Evolutionary conservation across 2,888 invertebrate species (phyloP), one percentile per base, ranked within the genome.

Genomic region (Drosophila buzzatii): DNA sequence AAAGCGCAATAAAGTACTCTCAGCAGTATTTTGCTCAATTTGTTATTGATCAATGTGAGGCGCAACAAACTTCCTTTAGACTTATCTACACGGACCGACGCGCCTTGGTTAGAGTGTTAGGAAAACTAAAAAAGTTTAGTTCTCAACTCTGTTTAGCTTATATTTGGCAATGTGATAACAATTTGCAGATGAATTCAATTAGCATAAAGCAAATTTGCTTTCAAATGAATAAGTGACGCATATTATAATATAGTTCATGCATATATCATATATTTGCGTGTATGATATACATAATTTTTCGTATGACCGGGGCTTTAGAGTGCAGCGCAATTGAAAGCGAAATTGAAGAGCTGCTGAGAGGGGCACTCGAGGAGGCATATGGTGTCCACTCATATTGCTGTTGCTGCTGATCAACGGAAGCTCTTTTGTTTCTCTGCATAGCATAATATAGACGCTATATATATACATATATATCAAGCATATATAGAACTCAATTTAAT

Each of bases 321-420:
- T 75, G 89, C 80, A 82, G 35, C 41, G 67, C 75, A 88, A 84
- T 88, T 88, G 89, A 88, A 88, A 84, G 89, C 80, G 73, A 84
- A 84, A 78, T 71, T 51, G 18, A 51, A 33, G 18, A 18, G 33
- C 51, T 7, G 12, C 51, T n/a, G 51, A 51, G 51, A 27, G 51
- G 51, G 69, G 20, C 2, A 23, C 6, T 31, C 44, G 3, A 47
- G 4, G 31, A 39, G 63, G 31, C 7, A 12, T 12, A 14, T 35
- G 44, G 31, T 18, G 49, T 23, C 35, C 56, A 44, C 18, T 41
- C 59, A 66, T n/a, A 61, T 16, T 41, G 45, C 49, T 33, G 27
- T 14, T 39, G 37, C 23, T 53, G 39, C 10, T 42, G 5, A 27
- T 53, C 27, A 37, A 68, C 85, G 85, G 85, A 87, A 86, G 82